Base-by-base conservation (phyloP, 1,140 invertebrate species). In the Euura saliciscinereae region DNA sequence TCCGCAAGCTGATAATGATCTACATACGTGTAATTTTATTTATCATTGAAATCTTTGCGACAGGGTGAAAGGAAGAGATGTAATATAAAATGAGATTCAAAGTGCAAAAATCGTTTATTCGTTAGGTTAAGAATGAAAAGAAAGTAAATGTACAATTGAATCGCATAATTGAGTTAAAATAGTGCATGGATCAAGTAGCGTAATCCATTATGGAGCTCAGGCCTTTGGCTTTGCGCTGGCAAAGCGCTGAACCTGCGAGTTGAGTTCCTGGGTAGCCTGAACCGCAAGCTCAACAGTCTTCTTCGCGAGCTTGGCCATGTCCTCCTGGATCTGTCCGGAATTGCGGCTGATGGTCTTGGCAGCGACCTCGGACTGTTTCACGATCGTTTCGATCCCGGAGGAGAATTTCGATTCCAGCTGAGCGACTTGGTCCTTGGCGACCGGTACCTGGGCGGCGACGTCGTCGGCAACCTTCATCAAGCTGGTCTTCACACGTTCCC, bases 291-390 rank as follows among this genome's bases (percentile, higher is more conserved):
- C 81, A 42, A 84, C 76, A 4, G 79, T 80, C n/a, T 82, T 74
- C 71, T 84, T 85, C 2, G 83, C 79, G n/a, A 84, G 77, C 8
- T 81, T 80, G 7, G 79, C 77, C n/a, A 85, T 64, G 4, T 80
- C 81, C 43, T 84, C 82, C 44, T 80, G 79, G 0, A 84, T 74
- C 51, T 78, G 78, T 6, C 66, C 80, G 1, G 82, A 79, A 66
- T 84, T 81, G n/a, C 79, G 66, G 7, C 67, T 75, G 51, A 84
- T 45, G 8, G 75, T 66, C 45, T 84, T 80, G 1, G 75, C 79
- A 4, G 77, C 75, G 3, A 78, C 84, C 46, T 80, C 76, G 1
- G 82, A 78, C 67, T 85, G 82, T 3, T 77, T 78, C 4, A 84
- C 70, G 10, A 85, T n/a, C 0, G 76, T 70, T 64, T 81, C 75